A percentile compares a stretch with the other conserved stretches of the same genome.
Evolutionary conservation across 2,113 vertebrate genomes (phyloP).

Genomic region (Microcebus lehilahytsara): DNA sequence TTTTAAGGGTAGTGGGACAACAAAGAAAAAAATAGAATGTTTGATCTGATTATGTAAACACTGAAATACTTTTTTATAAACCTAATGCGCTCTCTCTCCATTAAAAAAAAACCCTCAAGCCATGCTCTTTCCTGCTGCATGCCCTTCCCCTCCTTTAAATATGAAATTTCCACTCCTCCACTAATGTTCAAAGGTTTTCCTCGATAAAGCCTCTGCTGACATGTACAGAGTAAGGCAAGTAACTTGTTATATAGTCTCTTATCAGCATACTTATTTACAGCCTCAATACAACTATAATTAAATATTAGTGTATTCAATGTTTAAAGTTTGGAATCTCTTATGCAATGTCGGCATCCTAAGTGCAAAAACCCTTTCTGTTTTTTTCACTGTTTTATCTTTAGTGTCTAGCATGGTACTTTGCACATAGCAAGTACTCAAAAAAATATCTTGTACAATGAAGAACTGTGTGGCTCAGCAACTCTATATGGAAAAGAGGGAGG

Average conservation of each 20-base stretch:
- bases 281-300: neutral
- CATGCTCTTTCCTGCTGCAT: neutral
- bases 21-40: neutral
- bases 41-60: neutral
- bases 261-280: neutral
- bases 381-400: neutral
- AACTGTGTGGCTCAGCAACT: neutral
- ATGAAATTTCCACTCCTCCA: neutral
- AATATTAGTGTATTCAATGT: neutral
- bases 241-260: no score
- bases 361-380: neutral
- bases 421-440: neutral
- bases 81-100: neutral
- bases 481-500: neutral
- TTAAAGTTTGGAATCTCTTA: constrained; percentile 33
- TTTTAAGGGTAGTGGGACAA: neutral
- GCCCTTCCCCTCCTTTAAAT: neutral
- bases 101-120: neutral
- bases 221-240: neutral
- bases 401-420: neutral
- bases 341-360: neutral
- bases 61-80: neutral
- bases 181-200: neutral
- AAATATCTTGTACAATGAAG: neutral
- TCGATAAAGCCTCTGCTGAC: neutral